Percentiles rank a stretch among this genome's conserved stretches.
phyloP scores from a whole-genome alignment of 2,888 invertebrate genomes.

The Pseudolycoriella hygida region DNA sequence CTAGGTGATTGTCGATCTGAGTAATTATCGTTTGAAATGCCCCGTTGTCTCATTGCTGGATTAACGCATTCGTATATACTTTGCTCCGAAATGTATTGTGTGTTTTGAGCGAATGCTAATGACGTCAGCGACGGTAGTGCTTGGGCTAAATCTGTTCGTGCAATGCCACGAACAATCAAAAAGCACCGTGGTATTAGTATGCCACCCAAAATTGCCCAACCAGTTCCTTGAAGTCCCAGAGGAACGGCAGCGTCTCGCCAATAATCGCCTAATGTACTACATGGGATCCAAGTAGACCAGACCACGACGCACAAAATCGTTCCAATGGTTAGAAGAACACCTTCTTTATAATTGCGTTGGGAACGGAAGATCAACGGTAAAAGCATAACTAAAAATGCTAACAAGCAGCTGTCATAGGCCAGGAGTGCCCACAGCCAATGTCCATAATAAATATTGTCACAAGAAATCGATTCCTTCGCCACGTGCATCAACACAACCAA shows the following conservation, averaged over 20 bases:
- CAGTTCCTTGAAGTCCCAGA: conserved; percentile 41
- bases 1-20: conserved; percentile 19
- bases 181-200: conserved; percentile 53
- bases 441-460: conserved; percentile 31
- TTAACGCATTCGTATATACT: conserved; percentile 40
- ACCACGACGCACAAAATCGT: conserved; percentile 34
- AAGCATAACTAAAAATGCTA: conserved; percentile 35
- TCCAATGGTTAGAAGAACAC: conserved; percentile 36
- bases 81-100: conserved; percentile 30
- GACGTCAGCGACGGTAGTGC: conserved; percentile 33
- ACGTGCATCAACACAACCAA: conserved; percentile 28
- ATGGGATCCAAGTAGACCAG: conserved; percentile 42
- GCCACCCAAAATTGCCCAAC: conserved; percentile 39
- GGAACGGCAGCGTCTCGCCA: conserved; percentile 41
- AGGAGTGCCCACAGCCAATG: conserved; percentile 32
- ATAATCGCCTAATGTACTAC: conserved; percentile 31
- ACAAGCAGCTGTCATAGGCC: conserved; percentile 42
- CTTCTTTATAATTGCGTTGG: conserved; percentile 50
- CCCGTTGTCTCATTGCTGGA: conserved; percentile 30
- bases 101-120: conserved; percentile 28
- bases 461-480: conserved; percentile 30
- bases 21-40: conserved; percentile 6
- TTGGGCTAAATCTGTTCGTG: conserved; percentile 38
- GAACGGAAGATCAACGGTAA: conserved; percentile 43
- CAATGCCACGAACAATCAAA: conserved; percentile 43